Conservation (phyloP, 2,797 vertebrate species). For the Leptoclinus maculatus region DNA sequence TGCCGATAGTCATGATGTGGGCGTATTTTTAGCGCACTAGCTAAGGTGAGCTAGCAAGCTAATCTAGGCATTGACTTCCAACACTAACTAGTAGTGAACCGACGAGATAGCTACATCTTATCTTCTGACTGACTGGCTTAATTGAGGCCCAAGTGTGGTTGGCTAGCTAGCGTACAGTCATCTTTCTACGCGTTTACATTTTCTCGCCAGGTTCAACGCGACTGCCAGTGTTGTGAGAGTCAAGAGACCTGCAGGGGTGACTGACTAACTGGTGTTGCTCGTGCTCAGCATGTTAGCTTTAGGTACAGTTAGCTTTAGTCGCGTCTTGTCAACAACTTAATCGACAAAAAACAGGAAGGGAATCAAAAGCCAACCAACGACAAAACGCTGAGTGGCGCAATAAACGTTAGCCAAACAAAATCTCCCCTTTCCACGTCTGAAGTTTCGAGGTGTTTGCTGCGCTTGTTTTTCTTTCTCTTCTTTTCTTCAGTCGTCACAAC, state of each 20-base stretch:
- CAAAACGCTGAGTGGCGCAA: slow-evolving; percentile 40
- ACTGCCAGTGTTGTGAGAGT: slow-evolving; percentile 64
- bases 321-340: slow-evolving; percentile 50
- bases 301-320: slow-evolving; percentile 45
- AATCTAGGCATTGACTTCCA: slow-evolving; percentile 76
- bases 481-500: slow-evolving; percentile 87
- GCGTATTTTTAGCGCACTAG: slow-evolving; percentile 84
- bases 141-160: slow-evolving; percentile 70
- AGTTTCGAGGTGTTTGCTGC: slow-evolving; percentile 75
- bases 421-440: slow-evolving; percentile 50
- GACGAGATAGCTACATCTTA: slow-evolving; percentile 85
- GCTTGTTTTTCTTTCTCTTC: slow-evolving; percentile 78
- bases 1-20: slow-evolving; percentile 79
- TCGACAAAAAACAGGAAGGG: slow-evolving; percentile 27
- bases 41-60: slow-evolving; percentile 80
- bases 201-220: slow-evolving; percentile 64
- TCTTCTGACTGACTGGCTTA: slow-evolving; percentile 65
- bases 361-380: slow-evolving; percentile 44
- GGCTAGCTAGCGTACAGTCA: slow-evolving; percentile 72
- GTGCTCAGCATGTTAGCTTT: slow-evolving; percentile 72
- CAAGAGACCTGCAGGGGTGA: slow-evolving; percentile 49
- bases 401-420: slow-evolving; percentile 48
- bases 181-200: slow-evolving; percentile 81
- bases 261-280: slow-evolving; percentile 71
- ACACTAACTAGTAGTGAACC: slow-evolving; percentile 83